Evolutionary conservation across 2,113 vertebrate species (phyloP).

Genomic region (Tupaia chinensis): DNA sequence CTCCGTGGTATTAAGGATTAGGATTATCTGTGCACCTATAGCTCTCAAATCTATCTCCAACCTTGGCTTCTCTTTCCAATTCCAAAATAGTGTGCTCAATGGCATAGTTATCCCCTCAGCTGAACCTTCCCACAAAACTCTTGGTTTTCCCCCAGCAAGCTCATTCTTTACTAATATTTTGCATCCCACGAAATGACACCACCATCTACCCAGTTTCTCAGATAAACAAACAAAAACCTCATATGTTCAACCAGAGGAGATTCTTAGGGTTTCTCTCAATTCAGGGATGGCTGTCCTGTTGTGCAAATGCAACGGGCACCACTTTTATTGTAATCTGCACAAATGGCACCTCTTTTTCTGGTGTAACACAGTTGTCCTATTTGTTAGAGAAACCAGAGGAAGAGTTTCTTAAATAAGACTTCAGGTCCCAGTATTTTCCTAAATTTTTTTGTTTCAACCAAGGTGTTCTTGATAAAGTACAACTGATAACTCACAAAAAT

Average conservation of each 20-base stretch:
- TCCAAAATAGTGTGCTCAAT: too few relatives aligned
- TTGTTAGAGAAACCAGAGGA: neutral
- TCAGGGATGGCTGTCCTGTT: neutral
- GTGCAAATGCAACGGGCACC: neutral
- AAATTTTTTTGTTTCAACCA: slow-evolving; percentile 2
- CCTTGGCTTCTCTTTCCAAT: neutral
- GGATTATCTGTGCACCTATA: neutral
- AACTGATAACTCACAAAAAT: neutral
- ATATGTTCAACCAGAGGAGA: neutral
- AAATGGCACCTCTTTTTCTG: neutral
- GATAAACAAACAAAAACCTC: neutral
- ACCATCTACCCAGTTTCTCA: neutral
- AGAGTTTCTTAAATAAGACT: neutral
- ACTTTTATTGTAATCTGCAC: neutral
- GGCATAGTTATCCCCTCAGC: neutral
- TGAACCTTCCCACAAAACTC: too few relatives aligned
- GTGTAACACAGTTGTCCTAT: accelerated
- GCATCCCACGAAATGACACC: neutral
- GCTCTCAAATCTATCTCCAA: neutral
- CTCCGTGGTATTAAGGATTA: neutral
- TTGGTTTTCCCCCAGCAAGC: neutral
- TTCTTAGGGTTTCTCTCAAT: neutral
- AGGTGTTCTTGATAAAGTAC: neutral
- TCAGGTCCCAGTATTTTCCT: neutral
- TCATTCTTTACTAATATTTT: neutral